Percentiles rank a stretch among this genome's conserved stretches.
These are phyloP conservation scores for Meganola albula DNA, from an alignment of 2,888 invertebrate genomes.

Conservation along the genomic window DNA sequence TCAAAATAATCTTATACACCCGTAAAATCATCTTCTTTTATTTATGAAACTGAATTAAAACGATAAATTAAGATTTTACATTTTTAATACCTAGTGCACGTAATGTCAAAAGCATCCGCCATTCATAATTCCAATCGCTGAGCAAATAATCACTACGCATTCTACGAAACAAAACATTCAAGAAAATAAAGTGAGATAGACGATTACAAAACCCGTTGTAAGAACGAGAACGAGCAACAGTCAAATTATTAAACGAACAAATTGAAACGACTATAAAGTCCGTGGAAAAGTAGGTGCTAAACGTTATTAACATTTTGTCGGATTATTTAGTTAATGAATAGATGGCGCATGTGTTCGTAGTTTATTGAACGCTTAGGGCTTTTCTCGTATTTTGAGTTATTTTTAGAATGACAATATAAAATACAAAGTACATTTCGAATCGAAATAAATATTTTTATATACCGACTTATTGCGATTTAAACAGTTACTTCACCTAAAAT, in stretches of 20 bases:
- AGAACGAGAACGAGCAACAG: conserved; percentile 34
- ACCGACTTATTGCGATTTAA: too few species aligned
- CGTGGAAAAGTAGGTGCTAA: too few species aligned
- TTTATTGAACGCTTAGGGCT: conserved; percentile 72
- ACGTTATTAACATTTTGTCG: conserved; percentile 34
- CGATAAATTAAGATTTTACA: conserved; percentile 39
- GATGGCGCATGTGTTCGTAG: conserved; percentile 67
- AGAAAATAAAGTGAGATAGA: conserved; percentile 40
- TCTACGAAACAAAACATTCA: too few species aligned
- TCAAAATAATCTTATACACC: conserved; percentile 13
- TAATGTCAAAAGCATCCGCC: conserved; percentile 66
- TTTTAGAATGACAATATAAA: conserved; percentile 43
- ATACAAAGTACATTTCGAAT: too few species aligned
- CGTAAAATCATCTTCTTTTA: conserved; percentile 42
- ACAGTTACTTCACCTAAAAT: too few species aligned
- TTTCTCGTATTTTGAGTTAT: conserved; percentile 53
- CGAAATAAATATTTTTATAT: too few species aligned
- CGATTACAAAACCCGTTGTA: conserved; percentile 6
- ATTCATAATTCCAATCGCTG: conserved; percentile 47
- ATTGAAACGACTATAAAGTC: conserved; percentile 24
- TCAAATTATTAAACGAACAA: conserved; percentile 34
- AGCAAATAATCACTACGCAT: too few species aligned
- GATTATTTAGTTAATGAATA: conserved; percentile 29
- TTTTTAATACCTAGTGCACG: conserved; percentile 45
- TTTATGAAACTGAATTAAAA: conserved; percentile 42